Conservation (phyloP, 2,888 invertebrate genomes). For the Adelognathus sp. region DNA sequence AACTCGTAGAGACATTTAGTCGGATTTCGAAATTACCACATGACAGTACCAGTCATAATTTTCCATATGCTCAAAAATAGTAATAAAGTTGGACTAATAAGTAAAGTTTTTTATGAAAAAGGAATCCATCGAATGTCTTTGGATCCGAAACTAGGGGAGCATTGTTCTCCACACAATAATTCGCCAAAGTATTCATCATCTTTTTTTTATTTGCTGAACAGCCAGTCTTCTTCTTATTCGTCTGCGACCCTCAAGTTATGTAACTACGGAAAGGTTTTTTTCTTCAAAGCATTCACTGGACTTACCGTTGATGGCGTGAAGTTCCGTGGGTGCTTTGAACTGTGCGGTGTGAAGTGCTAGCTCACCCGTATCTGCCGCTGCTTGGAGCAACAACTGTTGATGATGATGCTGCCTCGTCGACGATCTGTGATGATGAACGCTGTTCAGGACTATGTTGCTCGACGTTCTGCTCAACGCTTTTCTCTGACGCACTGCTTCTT, state of each 20-base stretch:
- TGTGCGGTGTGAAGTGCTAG: conserved; percentile 73
- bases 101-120: too few relatives aligned
- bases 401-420: conserved; percentile 87
- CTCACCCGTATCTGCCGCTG: conserved; percentile 78
- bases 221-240: neutral
- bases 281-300: conserved; percentile 61
- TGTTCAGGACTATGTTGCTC: conserved; percentile 92
- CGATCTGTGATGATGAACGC: conserved; percentile 91
- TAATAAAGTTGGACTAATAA: too few relatives aligned
- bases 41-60: too few relatives aligned
- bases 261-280: neutral
- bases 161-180: too few relatives aligned
- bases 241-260: neutral
- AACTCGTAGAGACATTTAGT: too few relatives aligned
- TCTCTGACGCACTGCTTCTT: conserved; percentile 91
- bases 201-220: neutral
- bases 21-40: too few relatives aligned
- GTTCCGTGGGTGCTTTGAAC: conserved; percentile 75
- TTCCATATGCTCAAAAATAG: too few relatives aligned
- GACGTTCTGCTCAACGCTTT: conserved; percentile 93
- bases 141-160: too few relatives aligned
- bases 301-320: conserved; percentile 76
- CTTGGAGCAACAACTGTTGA: conserved; percentile 78
- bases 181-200: neutral
- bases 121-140: too few relatives aligned